A percentile compares a stretch with the other conserved stretches of the same genome.
phyloP scores from a whole-genome alignment of 2,113 vertebrate species.

The Apteryx owenii region DNA sequence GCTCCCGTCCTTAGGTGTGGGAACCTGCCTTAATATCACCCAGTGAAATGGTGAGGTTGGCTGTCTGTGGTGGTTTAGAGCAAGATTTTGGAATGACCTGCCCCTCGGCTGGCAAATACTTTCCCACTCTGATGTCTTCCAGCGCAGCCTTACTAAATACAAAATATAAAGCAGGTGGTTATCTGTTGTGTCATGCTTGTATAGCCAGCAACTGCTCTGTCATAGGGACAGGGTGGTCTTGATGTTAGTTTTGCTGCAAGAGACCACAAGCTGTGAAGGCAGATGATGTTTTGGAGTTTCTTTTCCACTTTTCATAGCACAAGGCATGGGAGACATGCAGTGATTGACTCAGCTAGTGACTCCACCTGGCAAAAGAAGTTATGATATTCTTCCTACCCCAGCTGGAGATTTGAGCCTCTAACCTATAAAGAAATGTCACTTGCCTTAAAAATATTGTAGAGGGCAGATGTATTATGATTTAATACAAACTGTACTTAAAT shows the following conservation, averaged over 20 bases:
- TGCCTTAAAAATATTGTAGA: neutral
- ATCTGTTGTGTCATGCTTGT: neutral
- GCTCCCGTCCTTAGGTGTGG: too few species aligned
- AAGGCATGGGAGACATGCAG: neutral
- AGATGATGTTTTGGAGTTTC: neutral
- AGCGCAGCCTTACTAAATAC: neutral
- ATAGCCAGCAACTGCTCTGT: neutral
- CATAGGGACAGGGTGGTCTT: neutral
- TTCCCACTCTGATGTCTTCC: neutral
- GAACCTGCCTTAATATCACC: too few species aligned
- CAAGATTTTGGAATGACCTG: neutral
- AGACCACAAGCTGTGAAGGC: neutral
- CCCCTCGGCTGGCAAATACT: neutral
- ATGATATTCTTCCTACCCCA: neutral
- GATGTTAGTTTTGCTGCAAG: neutral
- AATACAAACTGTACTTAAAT: neutral
- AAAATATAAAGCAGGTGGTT: neutral
- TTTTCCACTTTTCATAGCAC: neutral
- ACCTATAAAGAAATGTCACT: neutral
- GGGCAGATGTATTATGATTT: neutral
- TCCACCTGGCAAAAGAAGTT: neutral
- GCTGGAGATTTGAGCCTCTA: neutral
- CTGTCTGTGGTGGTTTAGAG: too few species aligned
- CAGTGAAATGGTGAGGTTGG: too few species aligned
- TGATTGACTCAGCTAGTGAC: neutral